Conservation (phyloP, 2,888 invertebrate genomes). For the Plusia festucae region DNA sequence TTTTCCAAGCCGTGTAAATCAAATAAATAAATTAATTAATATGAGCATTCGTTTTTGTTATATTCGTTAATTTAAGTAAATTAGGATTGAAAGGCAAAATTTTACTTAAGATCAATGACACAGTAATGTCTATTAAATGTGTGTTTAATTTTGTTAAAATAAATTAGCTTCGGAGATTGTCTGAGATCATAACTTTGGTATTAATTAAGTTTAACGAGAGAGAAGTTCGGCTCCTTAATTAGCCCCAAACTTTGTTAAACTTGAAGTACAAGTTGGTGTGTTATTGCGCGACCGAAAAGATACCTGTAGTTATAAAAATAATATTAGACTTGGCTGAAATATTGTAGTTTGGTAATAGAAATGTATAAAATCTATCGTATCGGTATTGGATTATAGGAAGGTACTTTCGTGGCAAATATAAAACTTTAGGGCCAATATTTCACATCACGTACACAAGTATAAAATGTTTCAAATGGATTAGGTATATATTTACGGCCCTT, state of each 20-base stretch:
- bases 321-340: neutral
- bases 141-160: constrained; percentile 5
- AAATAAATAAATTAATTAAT: too few species aligned
- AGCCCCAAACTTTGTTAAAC: constrained; percentile 1
- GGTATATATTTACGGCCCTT: too few species aligned
- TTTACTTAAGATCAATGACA: neutral
- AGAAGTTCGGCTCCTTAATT: constrained; percentile 4
- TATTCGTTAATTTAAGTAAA: neutral
- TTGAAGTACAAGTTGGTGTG: constrained; percentile 1
- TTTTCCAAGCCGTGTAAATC: too few species aligned
- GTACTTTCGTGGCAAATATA: too few species aligned
- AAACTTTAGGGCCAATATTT: too few species aligned
- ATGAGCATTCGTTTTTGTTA: constrained; percentile 3
- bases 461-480: too few species aligned
- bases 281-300: neutral
- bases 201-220: constrained; percentile 4
- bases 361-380: too few species aligned
- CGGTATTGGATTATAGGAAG: too few species aligned
- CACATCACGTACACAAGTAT: too few species aligned
- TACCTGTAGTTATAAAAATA: constrained; percentile 1
- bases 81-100: neutral
- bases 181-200: constrained; percentile 4
- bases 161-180: constrained; percentile 4
- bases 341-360: too few species aligned
- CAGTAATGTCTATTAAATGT: constrained; percentile 4